Conservation (phyloP, 2,888 invertebrate genomes). For the Troilus luridus region DNA sequence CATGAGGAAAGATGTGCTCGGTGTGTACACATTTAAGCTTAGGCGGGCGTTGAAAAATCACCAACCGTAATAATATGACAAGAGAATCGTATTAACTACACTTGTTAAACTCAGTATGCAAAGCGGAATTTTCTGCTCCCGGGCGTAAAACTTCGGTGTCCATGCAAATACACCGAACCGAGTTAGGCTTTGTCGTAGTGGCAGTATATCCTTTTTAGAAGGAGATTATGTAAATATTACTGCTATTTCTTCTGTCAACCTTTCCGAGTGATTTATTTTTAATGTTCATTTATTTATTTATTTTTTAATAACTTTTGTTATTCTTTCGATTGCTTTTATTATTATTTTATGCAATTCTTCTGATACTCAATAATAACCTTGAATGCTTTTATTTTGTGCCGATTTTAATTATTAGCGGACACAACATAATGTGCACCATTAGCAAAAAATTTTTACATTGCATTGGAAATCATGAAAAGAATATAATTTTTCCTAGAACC, state of each 20-base stretch:
- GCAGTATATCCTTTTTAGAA: slow-evolving; percentile 12
- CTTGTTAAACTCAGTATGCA: slow-evolving; percentile 49
- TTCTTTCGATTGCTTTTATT: neutral
- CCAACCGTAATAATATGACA: slow-evolving; percentile 39
- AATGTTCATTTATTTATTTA: neutral
- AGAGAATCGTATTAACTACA: slow-evolving; percentile 48
- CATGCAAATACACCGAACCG: slow-evolving; percentile 41
- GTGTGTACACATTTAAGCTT: slow-evolving; percentile 21
- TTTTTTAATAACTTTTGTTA: neutral
- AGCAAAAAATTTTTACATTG: no score
- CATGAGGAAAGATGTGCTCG: slow-evolving; percentile 27
- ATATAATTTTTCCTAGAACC: no score
- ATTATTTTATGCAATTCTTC: neutral
- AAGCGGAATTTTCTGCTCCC: slow-evolving; percentile 39
- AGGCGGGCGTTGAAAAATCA: slow-evolving; percentile 34
- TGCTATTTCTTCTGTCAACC: slow-evolving; percentile 9
- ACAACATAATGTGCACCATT: no score
- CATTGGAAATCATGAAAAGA: no score
- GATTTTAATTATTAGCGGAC: no score
- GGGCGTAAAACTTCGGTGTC: slow-evolving; percentile 43
- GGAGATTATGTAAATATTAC: slow-evolving; percentile 27
- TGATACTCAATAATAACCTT: neutral
- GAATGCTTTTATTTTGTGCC: neutral
- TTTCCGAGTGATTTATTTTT: neutral
- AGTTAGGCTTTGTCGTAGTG: slow-evolving; percentile 32